Percentiles rank a stretch among this genome's conserved stretches.
Conservation (phyloP, 2,888 invertebrate species). For the Allophyes oxyacanthae region DNA sequence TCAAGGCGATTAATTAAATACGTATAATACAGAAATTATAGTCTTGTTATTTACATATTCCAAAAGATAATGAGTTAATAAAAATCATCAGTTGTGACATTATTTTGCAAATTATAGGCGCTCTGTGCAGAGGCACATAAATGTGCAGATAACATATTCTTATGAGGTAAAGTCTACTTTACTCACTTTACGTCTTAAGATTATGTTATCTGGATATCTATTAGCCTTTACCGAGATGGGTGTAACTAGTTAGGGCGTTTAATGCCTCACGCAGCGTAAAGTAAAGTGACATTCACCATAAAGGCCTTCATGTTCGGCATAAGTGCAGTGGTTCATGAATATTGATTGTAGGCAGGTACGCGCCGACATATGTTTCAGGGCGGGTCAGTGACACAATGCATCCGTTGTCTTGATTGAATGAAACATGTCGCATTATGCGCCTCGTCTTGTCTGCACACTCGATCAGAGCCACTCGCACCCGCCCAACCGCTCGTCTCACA, state of each 20-base stretch:
- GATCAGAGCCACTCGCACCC: slow-evolving; percentile 42
- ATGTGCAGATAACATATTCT: too few relatives aligned
- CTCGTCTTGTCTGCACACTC: slow-evolving; percentile 54
- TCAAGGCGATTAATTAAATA: too few relatives aligned
- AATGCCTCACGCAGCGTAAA: slow-evolving; percentile 54
- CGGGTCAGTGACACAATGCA: slow-evolving; percentile 70
- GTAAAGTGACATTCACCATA: slow-evolving; percentile 60
- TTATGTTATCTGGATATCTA: slow-evolving; percentile 35
- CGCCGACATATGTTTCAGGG: slow-evolving; percentile 58
- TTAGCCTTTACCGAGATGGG: slow-evolving; percentile 45
- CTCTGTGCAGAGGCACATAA: too few relatives aligned
- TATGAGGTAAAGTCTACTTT: slow-evolving; percentile 32
- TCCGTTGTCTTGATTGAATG: slow-evolving; percentile 80
- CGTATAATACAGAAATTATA: too few relatives aligned
- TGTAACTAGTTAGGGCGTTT: slow-evolving; percentile 50
- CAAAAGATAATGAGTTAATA: too few relatives aligned
- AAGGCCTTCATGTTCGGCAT: slow-evolving; percentile 54
- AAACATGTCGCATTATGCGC: slow-evolving; percentile 66
- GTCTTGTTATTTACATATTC: too few relatives aligned
- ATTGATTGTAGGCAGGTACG: slow-evolving; percentile 64
- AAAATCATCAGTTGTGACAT: neutral
- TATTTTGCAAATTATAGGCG: slow-evolving; percentile 2
- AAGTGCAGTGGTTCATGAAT: slow-evolving; percentile 64
- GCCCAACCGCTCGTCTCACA: slow-evolving; percentile 46
- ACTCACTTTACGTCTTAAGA: slow-evolving; percentile 11